Evolutionary conservation across 2,113 vertebrate species (phyloP).

Genomic region (Anhinga rufa): DNA sequence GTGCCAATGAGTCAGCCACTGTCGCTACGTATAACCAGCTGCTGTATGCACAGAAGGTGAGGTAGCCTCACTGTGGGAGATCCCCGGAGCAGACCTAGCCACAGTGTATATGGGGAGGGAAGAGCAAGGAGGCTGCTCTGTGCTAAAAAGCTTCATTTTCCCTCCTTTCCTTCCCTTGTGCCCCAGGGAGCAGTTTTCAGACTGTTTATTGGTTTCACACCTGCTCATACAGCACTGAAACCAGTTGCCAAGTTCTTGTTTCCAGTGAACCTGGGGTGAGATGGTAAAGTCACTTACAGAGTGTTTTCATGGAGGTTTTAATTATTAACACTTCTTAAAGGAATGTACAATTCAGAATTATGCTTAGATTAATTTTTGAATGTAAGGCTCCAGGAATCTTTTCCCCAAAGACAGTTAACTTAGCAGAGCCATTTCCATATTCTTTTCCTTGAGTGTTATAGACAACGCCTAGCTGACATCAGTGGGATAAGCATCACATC

Average conservation of each 20-base stretch:
- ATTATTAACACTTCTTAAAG: neutral
- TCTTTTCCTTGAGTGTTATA: neutral
- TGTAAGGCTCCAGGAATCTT: neutral
- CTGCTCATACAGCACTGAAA: neutral
- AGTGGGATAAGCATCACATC: neutral
- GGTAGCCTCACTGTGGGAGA: neutral
- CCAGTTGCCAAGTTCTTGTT: neutral
- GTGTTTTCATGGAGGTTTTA: neutral
- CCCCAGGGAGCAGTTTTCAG: neutral
- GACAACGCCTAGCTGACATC: neutral
- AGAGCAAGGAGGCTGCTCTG: neutral
- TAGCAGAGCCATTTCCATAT: neutral
- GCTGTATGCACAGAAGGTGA: conserved; percentile 88
- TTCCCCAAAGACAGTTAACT: neutral
- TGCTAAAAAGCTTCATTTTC: neutral
- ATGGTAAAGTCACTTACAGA: neutral
- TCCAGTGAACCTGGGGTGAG: neutral
- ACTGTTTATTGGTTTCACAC: neutral
- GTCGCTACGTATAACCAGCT: conserved; percentile 88
- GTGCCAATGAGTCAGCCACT: conserved; percentile 69
- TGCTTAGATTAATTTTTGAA: neutral
- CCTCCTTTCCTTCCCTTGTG: neutral
- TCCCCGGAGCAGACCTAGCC: accelerated
- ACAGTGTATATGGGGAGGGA: neutral
- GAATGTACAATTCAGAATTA: neutral